phyloP scores from a whole-genome alignment of 2,888 invertebrate species.

The Ormia ochracea region DNA sequence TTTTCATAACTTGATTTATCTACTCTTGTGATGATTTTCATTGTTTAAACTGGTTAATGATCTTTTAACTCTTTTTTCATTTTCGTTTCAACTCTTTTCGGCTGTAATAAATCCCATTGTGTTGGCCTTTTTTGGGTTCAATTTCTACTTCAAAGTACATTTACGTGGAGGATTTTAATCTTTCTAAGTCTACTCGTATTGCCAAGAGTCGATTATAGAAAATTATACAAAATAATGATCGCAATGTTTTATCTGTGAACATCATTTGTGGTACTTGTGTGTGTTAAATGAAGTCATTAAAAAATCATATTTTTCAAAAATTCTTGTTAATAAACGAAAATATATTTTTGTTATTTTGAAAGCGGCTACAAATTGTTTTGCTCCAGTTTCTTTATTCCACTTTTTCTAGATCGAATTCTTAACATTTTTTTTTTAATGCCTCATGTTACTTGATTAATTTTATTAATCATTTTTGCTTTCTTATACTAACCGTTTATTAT shows the following conservation, averaged over 20 bases:
- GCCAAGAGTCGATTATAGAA: neutral
- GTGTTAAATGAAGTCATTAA: conserved; percentile 51
- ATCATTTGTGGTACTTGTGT: neutral
- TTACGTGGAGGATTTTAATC: conserved; percentile 28
- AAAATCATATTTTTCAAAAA: conserved; percentile 51
- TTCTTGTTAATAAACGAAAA: conserved; percentile 46
- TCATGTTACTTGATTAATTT: conserved; percentile 44
- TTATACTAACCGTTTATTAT: neutral
- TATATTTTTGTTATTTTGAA: neutral
- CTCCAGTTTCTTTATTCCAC: conserved; percentile 25
- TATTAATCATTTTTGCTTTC: neutral
- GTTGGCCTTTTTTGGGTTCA: neutral
- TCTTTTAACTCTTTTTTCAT: conserved; percentile 36
- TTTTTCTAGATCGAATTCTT: neutral
- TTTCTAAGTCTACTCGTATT: neutral
- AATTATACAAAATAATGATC: conserved; percentile 31
- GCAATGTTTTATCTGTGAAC: conserved; percentile 2
- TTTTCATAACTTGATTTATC: conserved; percentile 46
- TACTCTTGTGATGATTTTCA: conserved; percentile 29
- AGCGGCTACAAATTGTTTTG: conserved; percentile 47
- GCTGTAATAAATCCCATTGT: conserved; percentile 35
- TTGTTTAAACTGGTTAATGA: conserved; percentile 22
- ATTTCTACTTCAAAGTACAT: conserved; percentile 6
- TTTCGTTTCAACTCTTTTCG: conserved; percentile 19
- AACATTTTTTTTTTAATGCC: neutral